Evolutionary conservation across 2,113 vertebrate species (phyloP), one percentile per base, ranked within the genome.

Genomic region (Mesitornis unicolor): DNA sequence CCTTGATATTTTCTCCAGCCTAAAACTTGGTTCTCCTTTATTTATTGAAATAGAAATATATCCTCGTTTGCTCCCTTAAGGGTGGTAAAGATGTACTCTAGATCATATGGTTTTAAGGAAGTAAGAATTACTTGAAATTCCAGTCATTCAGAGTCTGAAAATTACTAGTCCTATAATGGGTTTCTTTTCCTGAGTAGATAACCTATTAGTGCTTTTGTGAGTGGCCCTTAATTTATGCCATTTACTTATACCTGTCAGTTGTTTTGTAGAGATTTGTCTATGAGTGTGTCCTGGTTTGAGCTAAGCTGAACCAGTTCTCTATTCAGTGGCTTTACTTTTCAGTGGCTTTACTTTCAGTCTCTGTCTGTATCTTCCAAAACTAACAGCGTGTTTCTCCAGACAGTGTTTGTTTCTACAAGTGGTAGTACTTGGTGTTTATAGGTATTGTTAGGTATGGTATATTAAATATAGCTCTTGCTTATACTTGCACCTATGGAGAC

Each of bases 111-210:
- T 36, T 87, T 69, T 43, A 79, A 73, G 38, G 33, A 63, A 57
- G 16, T 78, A 81, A 53, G 8, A 88, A 43, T 63, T 38, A 33
- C 17, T 80, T 88, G 20, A 80, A 33, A 70, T 70, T 67, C 29
- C 21, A 68, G 26, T 76, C 29, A 22, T 59, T 87, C 14, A 12
- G 14, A 51, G 13, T 45, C n/a, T 47, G 31, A 28, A 85, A 76
- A 63, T 75, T 31, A 5, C 3, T n/a, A 40, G 38, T 35, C 9
- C 19, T 38, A 1, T 29, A 3, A 24, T 16, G 1, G 3, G 7
- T 84, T 91, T 64, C 3, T 87, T 79, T 65, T 57, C 38, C 45
- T 14, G 9, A 7, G 10, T 28, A 54, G 22, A 11, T 61, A 53
- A 60, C 6, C 8, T 42, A 3, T 33, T 65, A 33, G 11, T 51